These are phyloP conservation scores for Leptobrachium ailaonicum DNA, from an alignment of 2,113 vertebrate genomes.

Conservation along the genomic window DNA sequence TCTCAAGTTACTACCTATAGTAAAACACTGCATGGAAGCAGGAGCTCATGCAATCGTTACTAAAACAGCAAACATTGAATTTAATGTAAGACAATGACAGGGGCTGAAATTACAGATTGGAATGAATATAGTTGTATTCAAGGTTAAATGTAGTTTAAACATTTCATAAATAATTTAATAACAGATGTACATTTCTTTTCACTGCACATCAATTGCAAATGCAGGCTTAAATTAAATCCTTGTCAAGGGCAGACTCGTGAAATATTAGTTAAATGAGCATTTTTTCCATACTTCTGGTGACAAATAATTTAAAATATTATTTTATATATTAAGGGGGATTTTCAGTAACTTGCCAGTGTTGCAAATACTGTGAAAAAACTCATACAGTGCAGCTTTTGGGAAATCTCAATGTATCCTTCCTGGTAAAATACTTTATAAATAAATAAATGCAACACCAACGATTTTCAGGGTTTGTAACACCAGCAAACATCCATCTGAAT, in stretches of 20 bases:
- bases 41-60: neutral
- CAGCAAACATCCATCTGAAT: too few relatives aligned
- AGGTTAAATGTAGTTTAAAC: conserved; percentile 43
- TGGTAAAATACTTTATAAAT: too few relatives aligned
- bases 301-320: neutral
- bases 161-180: conserved; percentile 45
- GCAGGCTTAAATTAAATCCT: conserved; percentile 24
- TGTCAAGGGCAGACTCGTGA: conserved; percentile 35
- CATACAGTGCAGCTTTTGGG: too few relatives aligned
- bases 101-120: conserved; percentile 8
- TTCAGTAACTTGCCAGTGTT: too few relatives aligned
- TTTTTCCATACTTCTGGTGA: conserved; percentile 28
- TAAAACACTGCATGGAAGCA: too few relatives aligned
- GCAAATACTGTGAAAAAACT: too few relatives aligned
- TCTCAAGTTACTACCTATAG: too few relatives aligned
- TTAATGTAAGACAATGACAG: conserved; percentile 22
- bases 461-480: too few relatives aligned
- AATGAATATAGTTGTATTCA: conserved; percentile 25
- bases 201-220: conserved; percentile 25
- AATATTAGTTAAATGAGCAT: conserved; percentile 14
- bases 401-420: too few relatives aligned
- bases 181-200: conserved; percentile 28
- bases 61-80: conserved; percentile 7
- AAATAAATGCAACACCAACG: too few relatives aligned
- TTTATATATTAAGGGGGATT: too few relatives aligned